Evolutionary conservation across 2,888 invertebrate genomes (phyloP), one percentile per base, ranked within the genome.

Genomic region (Cantharis rufa): DNA sequence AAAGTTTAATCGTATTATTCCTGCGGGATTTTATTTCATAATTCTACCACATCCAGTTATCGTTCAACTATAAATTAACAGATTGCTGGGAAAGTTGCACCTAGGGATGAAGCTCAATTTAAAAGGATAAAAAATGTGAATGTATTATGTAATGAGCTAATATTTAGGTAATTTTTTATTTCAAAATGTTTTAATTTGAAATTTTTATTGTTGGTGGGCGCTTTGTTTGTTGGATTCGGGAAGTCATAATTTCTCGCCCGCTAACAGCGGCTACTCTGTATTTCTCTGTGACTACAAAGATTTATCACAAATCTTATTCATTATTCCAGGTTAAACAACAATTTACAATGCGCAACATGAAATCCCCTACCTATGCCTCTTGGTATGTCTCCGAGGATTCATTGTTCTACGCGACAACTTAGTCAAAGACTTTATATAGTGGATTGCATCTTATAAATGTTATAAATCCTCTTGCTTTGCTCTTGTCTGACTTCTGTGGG

Each of bases 381-480:
- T 85, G 83, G 84, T 84, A 83, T 81, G 83, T 83, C 82, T 83
- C 84, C 69, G 79, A 82, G 84, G 84, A 86, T 86, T 85, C 84
- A 87, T 87, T 87, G 87, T 87, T 86, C 85, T 83, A 80, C 82
- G 81, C 81, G 82, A 79, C 80, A 84, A 82, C 84, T 85, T 84
- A 83, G 82, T 84, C 85, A 84, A 85, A 86, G 86, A 86, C 86
- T 86, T 86, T 86, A 85, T 77, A 77, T 86, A 87, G 86, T 87
- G 87, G 87, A 88, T 87, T 86, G 86, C 85, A 84, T 86, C 86
- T 86, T 86, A 86, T 85, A 86, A 86, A 86, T 85, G 86, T 87
- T 77, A 86, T 86, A 87, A 87, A 87, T 87, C 87, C 86, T 81
- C 16, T 76, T 81, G 84, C 81, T 80, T 81, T 79, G 80, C 77